Evolutionary conservation across 2,797 vertebrate species (phyloP).

Genomic region (Danio aesculapii): DNA sequence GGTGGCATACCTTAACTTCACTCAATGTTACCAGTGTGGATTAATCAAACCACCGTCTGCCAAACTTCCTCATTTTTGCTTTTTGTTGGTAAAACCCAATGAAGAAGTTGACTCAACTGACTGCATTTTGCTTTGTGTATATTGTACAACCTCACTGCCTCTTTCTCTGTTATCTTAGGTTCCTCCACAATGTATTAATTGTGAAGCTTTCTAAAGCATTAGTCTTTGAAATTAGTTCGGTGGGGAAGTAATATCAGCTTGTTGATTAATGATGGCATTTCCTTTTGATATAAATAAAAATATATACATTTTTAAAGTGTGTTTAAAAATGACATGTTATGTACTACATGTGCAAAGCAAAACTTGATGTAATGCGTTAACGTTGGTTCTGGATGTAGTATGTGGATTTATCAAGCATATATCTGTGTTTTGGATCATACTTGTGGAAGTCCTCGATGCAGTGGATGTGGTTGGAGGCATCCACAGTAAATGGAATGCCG

Average conservation of each 20-base stretch:
- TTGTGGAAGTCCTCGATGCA: slow-evolving; percentile 99
- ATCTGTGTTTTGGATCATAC: slow-evolving; percentile 70
- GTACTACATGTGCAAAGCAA: background rate
- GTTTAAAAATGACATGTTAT: background rate
- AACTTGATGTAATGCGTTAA: too few relatives aligned
- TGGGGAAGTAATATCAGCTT: background rate
- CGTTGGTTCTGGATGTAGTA: too few relatives aligned
- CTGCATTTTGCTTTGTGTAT: slow-evolving; percentile 57
- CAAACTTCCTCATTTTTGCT: slow-evolving; percentile 53
- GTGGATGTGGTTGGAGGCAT: slow-evolving; percentile 95
- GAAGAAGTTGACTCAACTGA: slow-evolving; percentile 64
- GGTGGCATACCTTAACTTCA: slow-evolving; percentile 16
- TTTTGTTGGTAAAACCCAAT: slow-evolving; percentile 36
- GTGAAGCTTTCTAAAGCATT: slow-evolving; percentile 31
- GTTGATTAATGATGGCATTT: background rate
- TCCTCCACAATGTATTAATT: slow-evolving; percentile 56
- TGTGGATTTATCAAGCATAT: too few relatives aligned
- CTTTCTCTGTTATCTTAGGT: slow-evolving; percentile 62
- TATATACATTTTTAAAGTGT: too few relatives aligned
- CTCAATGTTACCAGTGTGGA: slow-evolving; percentile 40
- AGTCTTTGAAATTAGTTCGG: slow-evolving; percentile 15
- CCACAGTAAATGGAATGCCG: slow-evolving; percentile 96
- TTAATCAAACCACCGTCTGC: slow-evolving; percentile 42
- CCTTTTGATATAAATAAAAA: background rate
- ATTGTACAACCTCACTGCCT: slow-evolving; percentile 62